Base-by-base conservation (phyloP, 2,888 invertebrate species). In the Anthoptus insignis region DNA sequence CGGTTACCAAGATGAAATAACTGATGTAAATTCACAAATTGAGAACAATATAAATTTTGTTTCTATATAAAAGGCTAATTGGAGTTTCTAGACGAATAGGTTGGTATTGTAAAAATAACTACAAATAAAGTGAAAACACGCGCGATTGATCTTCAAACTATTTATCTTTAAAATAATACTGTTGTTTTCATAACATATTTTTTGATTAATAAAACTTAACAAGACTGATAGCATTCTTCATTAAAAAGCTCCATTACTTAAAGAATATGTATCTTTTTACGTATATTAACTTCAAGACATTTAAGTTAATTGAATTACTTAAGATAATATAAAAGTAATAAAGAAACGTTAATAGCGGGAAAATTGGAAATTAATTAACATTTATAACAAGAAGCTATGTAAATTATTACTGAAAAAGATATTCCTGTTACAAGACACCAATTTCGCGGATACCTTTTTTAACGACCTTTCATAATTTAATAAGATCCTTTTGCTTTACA, bases 291-390 rank as follows among this genome's bases (percentile, higher is more conserved):
- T 27, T 37, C 14, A 37, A 14, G 14, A 14, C 14, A 42, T 42
- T 19, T 42, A 42, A 9, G 42, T 42, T 45, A 27, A 49, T 27
- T 49, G 7, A 49, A 14, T 49, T 27, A 27, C 16, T 49, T 4
- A 9, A 24, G 14, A 45, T 45, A 45, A 22, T 11, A 13, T 22
- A 11, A 45, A 45, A 45, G 9, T 49, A 49, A 49, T 14, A 27
- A 8, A 9, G 16, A 42, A 45, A 34, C 22, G 16, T 45, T 54
- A 47, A 54, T 61, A 19, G 32, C 13, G 54, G 47, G 45, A 56
- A 63, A 63, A 63, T 56, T 63, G 63, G 37, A 63, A 63, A 37
- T 56, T 63, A 56, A 63, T 61, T 63, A 45, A 63, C 56, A 22
- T 56, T 56, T 37, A 56, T 54, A 49, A 37, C 54, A 32, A 56